Evolutionary conservation across 2,797 vertebrate genomes (phyloP), one percentile per base, ranked within the genome.

Genomic region (Pyrocephalus nanus): DNA sequence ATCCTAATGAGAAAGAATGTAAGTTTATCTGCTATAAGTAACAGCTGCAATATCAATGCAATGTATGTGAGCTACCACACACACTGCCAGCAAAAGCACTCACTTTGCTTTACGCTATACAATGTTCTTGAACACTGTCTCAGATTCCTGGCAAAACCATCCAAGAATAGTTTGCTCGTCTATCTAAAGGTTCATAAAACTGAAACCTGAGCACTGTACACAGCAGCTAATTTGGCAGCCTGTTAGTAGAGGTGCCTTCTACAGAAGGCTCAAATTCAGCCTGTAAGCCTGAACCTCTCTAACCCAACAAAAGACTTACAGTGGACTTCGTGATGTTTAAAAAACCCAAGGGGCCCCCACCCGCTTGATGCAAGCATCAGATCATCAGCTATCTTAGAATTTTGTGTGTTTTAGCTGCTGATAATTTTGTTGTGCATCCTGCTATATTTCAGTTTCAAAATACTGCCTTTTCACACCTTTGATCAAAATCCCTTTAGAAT

Each of bases 1-100:
- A 99, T 98, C 66, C 99, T 99, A 97, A 30, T 66, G 76, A 29
- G 92, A 81, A 89, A 87, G 60, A 91, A 95, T 51, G 38, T 19
- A 95, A 90, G 54, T 71, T 86, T 83, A 75, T 82, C 55, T 72
- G n/a, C 51, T 50, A 45, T 57, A 82, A 86, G 15, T 14, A 73
- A 61, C 53, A 92, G 90, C 83, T 87, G 83, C 74, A 80, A 54
- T 47, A 57, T 11, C 77, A 60, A 3, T 9, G 38, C 32, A 88
- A 57, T 30, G 2, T 45, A 40, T 50, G 30, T 12, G 75, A 90
- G 42, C 42, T 77, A 47, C 70, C 60, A 82, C 48, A 55, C n/a
- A 50, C 4, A 1, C 51, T 42, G 53, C 20, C 74, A 93, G 48
- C 34, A 91, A 55, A 54, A 90, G 47, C 48, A 64, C 27, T 58